These are phyloP conservation scores for Triplophysa rosa DNA, from an alignment of 2,113 vertebrate genomes.

Conservation along the genomic window DNA sequence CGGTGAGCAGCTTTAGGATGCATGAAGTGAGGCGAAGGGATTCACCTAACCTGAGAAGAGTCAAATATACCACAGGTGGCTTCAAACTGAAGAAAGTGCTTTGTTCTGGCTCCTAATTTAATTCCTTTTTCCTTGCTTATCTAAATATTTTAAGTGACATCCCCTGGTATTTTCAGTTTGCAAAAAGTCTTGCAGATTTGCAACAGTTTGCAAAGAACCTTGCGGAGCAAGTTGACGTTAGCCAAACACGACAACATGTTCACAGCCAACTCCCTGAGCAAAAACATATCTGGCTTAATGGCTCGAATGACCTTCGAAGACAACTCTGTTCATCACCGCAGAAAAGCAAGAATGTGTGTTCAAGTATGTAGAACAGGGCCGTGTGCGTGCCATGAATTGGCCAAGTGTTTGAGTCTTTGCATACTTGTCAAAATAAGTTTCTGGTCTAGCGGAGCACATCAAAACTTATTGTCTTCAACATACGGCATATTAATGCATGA, in stretches of 20 bases:
- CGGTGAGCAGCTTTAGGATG: constrained; percentile 63
- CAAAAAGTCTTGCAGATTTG: not conserved
- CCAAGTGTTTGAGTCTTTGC: too few relatives aligned
- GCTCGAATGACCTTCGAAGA: too few relatives aligned
- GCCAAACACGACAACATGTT: too few relatives aligned
- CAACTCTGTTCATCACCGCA: too few relatives aligned
- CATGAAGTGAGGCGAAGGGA: constrained; percentile 54
- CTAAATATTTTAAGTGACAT: not conserved
- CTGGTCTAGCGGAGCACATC: not conserved
- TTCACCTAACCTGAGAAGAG: constrained; percentile 56
- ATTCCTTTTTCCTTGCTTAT: constrained; percentile 19
- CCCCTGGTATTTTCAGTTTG: not conserved
- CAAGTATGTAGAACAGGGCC: too few relatives aligned
- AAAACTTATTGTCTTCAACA: not conserved
- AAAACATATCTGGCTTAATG: too few relatives aligned
- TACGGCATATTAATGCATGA: not conserved
- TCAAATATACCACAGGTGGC: constrained; percentile 47
- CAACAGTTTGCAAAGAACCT: not conserved
- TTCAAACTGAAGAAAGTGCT: constrained; percentile 50
- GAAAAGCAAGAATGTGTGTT: too few relatives aligned
- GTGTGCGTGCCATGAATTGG: too few relatives aligned
- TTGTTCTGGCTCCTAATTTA: constrained; percentile 29
- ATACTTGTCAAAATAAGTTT: not conserved
- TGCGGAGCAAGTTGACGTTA: too few relatives aligned
- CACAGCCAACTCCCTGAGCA: too few relatives aligned